These are phyloP conservation scores for Hydrochoerus hydrochaeris DNA, from an alignment of 2,113 vertebrate species.

Conservation along the genomic window DNA sequence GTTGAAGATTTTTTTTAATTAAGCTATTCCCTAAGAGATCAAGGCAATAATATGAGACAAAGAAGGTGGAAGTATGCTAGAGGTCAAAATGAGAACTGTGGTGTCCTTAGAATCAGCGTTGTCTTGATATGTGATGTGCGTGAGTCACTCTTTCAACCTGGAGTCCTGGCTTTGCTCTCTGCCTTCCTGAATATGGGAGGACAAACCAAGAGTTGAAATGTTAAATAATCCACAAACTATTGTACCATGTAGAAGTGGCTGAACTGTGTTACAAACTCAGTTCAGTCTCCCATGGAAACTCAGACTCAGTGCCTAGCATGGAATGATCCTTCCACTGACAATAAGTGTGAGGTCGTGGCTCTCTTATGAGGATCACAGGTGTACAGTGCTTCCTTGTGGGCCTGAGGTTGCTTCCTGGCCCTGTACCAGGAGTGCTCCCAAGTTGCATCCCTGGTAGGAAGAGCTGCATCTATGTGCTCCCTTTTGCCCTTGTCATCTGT, in stretches of 20 bases:
- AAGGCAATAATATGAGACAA: not conserved
- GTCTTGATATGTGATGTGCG: not conserved
- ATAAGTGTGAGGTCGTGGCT: rapidly evolving
- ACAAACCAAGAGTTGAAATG: not conserved
- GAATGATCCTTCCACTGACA: rapidly evolving
- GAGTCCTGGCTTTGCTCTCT: not conserved
- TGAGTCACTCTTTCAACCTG: not conserved
- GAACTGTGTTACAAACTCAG: not conserved
- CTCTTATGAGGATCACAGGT: not conserved
- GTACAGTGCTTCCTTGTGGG: rapidly evolving
- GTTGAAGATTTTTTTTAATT: not conserved
- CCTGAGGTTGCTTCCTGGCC: not conserved
- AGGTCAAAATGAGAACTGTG: not conserved
- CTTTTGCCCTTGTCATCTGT: not conserved
- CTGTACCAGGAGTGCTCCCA: rapidly evolving
- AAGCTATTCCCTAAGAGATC: not conserved
- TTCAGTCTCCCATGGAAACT: not conserved
- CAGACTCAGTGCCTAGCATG: not conserved
- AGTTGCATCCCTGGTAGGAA: too few relatives aligned
- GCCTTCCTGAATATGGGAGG: not conserved
- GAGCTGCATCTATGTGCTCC: not conserved
- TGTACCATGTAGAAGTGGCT: not conserved
- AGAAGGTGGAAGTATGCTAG: not conserved
- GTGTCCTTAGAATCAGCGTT: not conserved
- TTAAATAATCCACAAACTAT: not conserved